These are phyloP conservation scores for Clytia hemisphaerica DNA, from an alignment of 30 jellyfish, hydroid and myxozoan species.

Conservation along the genomic window DNA sequence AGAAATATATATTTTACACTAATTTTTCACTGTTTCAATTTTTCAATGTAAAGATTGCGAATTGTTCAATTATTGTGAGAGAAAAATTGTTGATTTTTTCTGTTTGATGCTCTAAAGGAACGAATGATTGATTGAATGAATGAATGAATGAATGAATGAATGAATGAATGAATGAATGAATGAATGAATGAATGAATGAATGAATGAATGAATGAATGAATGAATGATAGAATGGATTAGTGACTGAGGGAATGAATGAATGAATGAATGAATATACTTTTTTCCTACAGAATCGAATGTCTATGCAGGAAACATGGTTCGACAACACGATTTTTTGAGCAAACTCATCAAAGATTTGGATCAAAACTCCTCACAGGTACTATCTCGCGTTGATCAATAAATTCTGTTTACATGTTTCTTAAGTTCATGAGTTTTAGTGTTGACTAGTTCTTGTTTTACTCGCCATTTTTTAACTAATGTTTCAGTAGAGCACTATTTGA, in stretches of 20 bases:
- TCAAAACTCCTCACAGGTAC: constrained; percentile 62
- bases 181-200: constrained; percentile 10
- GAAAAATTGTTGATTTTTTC: too few species aligned
- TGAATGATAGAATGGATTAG: not conserved
- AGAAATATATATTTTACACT: too few species aligned
- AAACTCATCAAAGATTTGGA: constrained; percentile 44
- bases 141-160: constrained; percentile 19
- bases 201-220: not conserved
- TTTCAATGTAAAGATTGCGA: too few species aligned
- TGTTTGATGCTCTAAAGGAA: too few species aligned
- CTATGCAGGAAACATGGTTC: constrained; percentile 54
- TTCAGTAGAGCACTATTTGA: too few species aligned
- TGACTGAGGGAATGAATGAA: not conserved
- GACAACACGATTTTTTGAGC: constrained; percentile 65
- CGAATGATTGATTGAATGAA: constrained; percentile 1
- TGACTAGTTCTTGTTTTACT: too few species aligned
- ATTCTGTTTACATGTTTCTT: constrained; percentile 4
- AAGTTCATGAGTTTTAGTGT: not conserved
- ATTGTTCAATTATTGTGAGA: too few species aligned
- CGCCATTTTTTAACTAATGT: too few species aligned
- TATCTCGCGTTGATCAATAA: not conserved
- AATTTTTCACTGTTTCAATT: too few species aligned
- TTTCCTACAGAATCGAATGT: constrained; percentile 46
- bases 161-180: constrained; percentile 11
- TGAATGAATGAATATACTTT: constrained; percentile 4